Conservation (phyloP, 2,797 vertebrate species). For the Sebastes minor region DNA sequence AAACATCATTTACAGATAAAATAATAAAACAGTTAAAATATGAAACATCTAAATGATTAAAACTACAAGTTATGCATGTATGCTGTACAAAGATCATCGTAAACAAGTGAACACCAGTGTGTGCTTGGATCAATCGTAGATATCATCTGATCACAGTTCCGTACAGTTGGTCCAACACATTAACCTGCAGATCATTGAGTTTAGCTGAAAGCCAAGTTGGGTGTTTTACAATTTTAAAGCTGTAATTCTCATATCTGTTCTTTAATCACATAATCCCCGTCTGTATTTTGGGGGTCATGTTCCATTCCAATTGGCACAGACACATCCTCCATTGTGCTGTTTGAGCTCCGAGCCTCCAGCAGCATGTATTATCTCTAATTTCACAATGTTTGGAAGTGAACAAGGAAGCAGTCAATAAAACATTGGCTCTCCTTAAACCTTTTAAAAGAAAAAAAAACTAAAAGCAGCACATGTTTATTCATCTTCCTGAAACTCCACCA, state of each 20-base stretch:
- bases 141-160: neutral
- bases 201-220: slow-evolving; percentile 1
- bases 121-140: neutral
- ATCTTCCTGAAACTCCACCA: slow-evolving; percentile 12
- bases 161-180: neutral
- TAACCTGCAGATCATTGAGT: slow-evolving; percentile 1
- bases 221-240: neutral
- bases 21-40: neutral
- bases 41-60: neutral
- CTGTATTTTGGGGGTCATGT: slow-evolving; percentile 14
- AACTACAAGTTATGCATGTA: neutral
- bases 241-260: neutral
- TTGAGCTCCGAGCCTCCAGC: neutral
- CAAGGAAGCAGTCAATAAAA: neutral
- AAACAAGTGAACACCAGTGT: neutral
- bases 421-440: neutral
- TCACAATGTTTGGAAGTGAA: neutral
- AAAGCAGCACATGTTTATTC: slow-evolving; percentile 9
- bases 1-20: neutral
- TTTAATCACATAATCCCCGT: slow-evolving; percentile 3
- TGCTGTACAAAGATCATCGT: no score
- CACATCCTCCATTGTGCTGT: neutral
- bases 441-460: neutral
- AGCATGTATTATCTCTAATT: neutral
- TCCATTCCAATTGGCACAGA: neutral